phyloP scores from a whole-genome alignment of 2,888 invertebrate species.

The Limenitis camilla region DNA sequence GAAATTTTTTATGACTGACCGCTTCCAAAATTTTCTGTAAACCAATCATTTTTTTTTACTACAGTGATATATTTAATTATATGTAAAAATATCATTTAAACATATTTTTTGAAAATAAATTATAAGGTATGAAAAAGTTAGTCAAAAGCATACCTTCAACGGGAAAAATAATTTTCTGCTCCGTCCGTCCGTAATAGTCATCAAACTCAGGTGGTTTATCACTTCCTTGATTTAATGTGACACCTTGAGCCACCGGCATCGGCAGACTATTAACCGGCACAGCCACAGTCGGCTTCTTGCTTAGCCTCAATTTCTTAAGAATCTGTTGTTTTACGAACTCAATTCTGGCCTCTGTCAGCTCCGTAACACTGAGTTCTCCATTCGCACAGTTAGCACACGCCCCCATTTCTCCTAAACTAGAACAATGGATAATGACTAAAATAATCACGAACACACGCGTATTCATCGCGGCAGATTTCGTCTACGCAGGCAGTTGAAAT shows the following conservation, averaged over 20 bases:
- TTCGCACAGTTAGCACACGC: constrained; percentile 59
- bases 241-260: constrained; percentile 83
- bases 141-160: constrained; percentile 78
- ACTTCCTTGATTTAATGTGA: constrained; percentile 74
- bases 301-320: constrained; percentile 83
- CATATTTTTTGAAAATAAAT: neutral
- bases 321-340: constrained; percentile 91
- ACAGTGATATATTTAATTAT: too few relatives aligned
- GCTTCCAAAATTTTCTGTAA: too few relatives aligned
- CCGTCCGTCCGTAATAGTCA: constrained; percentile 88
- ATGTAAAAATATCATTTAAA: too few relatives aligned
- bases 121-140: neutral
- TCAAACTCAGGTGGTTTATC: constrained; percentile 77
- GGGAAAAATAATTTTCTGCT: constrained; percentile 87
- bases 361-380: constrained; percentile 64
- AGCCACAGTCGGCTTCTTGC: constrained; percentile 81
- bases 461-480: constrained; percentile 40
- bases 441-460: constrained; percentile 44
- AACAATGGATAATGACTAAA: constrained; percentile 47
- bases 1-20: too few relatives aligned
- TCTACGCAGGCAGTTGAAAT: constrained; percentile 55
- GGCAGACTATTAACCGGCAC: constrained; percentile 79
- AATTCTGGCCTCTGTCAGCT: constrained; percentile 80
- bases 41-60: too few relatives aligned
- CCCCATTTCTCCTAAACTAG: constrained; percentile 48